A percentile compares a stretch with the other conserved stretches of the same genome.
These are phyloP conservation scores for Melanerpes aurifrons DNA, from an alignment of 2,113 vertebrate species.

Conservation along the genomic window DNA sequence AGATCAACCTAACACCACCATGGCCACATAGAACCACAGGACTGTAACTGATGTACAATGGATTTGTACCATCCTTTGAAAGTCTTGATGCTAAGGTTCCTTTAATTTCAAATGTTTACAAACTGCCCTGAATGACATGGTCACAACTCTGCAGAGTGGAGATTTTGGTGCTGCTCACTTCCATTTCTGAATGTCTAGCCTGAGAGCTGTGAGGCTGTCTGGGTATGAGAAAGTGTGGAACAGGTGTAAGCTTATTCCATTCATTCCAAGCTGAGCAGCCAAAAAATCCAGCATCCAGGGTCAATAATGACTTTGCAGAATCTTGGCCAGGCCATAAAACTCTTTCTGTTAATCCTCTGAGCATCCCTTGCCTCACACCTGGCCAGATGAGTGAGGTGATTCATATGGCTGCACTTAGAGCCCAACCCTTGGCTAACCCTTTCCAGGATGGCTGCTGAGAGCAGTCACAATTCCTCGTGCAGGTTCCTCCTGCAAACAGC, in stretches of 20 bases:
- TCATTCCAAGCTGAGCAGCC: background rate
- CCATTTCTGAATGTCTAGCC: background rate
- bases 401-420: background rate
- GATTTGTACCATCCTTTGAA: background rate
- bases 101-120: background rate
- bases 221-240: background rate
- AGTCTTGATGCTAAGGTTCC: background rate
- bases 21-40: too few species aligned
- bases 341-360: background rate
- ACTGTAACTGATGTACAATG: background rate
- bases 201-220: background rate
- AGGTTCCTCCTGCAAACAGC: background rate
- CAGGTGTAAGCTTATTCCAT: background rate
- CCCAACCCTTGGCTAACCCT: slow-evolving; percentile 16
- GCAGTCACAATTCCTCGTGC: background rate
- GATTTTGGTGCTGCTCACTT: background rate
- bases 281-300: background rate
- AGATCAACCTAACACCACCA: too few species aligned
- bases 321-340: background rate
- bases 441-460: background rate
- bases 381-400: background rate
- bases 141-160: background rate
- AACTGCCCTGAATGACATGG: background rate
- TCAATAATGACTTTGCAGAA: slow-evolving; percentile 18
- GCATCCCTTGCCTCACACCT: background rate